Percentiles rank a stretch among this genome's conserved stretches.
Conservation (phyloP, 1,140 invertebrate genomes). For the Drosophila burlai region DNA sequence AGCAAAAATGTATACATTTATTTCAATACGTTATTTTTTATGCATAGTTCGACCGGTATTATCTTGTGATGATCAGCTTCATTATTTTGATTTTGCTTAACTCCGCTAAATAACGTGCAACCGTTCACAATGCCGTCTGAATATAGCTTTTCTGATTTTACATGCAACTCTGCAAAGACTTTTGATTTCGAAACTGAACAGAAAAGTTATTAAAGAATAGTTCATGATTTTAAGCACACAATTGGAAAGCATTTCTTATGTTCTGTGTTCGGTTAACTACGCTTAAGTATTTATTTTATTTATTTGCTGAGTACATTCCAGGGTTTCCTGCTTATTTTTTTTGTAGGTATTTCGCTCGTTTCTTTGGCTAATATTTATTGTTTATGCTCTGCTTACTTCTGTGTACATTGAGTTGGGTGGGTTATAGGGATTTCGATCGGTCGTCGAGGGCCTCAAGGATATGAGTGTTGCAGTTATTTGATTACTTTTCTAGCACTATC, state of each 20-base stretch:
- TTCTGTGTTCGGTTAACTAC: constrained; percentile 15
- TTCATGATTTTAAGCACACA: background rate
- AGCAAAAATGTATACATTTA: constrained; percentile 45
- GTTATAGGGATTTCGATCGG: constrained; percentile 35
- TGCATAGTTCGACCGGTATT: constrained; percentile 7
- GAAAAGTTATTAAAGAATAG: background rate
- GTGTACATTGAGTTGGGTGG: constrained; percentile 59
- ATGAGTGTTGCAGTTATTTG: constrained; percentile 52
- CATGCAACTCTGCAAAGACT: constrained; percentile 8
- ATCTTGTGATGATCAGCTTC: background rate
- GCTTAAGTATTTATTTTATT: constrained; percentile 12
- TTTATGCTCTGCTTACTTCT: constrained; percentile 14
- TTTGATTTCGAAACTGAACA: constrained; percentile 16
- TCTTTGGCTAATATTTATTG: constrained; percentile 10
- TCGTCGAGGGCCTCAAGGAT: constrained; percentile 52
- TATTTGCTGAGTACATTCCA: constrained; percentile 13
- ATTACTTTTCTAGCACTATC: constrained; percentile 15
- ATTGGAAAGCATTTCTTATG: background rate
- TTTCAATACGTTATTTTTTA: constrained; percentile 20
- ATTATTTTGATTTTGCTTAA: constrained; percentile 20
- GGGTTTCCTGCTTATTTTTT: constrained; percentile 2
- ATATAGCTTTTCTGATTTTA: constrained; percentile 22
- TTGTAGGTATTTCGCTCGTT: constrained; percentile 4
- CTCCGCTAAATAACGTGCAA: constrained; percentile 6
- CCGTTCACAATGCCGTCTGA: constrained; percentile 2